Base-by-base conservation (phyloP, 2,888 invertebrate genomes). In the Drymonia ruficornis region DNA sequence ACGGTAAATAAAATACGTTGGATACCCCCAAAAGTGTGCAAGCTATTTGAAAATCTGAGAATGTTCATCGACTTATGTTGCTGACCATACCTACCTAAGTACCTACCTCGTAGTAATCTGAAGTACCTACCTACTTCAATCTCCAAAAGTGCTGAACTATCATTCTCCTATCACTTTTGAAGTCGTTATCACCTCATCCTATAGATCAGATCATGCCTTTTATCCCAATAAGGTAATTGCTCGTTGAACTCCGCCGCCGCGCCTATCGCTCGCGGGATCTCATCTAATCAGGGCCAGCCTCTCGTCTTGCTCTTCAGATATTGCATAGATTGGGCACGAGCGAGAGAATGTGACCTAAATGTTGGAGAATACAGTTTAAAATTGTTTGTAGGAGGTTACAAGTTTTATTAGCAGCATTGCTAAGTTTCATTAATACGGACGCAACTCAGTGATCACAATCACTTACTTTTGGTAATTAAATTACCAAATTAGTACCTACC, bases 271-370 rank as follows among this genome's bases (percentile, higher is more conserved):
- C n/a, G 15, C 23, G 6, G 28, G 49, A 70, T 73, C 73, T 51
- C 64, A 69, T 72, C 65, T 48, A 52, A 72, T 65, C 59, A 15
- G 56, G 53, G 50, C 34, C 60, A 61, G 70, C 53, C 59, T 50
- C 60, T 62, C 42, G 40, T 53, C 13, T 18, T 19, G 53, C 70
- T 76, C 70, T 72, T 58, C 65, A 71, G 72, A 72, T 74, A 59
- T 64, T 64, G 61, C 40, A 49, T 23, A 63, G 75, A 74, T 67
- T 56, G 60, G 55, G 72, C 76, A 73, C 67, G 69, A 38, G 50
- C 34, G 38, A 34, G 16, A 4, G 19, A 18, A 23, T 55, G 23
- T 7, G 23, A 15, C 45, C 44, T 49, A 48, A 28, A 40, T 1
- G 0, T 9, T 7, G 7, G 7, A 16, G 0, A 12, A 42, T 49